Percentiles rank a stretch among this genome's conserved stretches.
Evolutionary conservation across 1,140 invertebrate species (phyloP).

Genomic region (Platyura marginata): DNA sequence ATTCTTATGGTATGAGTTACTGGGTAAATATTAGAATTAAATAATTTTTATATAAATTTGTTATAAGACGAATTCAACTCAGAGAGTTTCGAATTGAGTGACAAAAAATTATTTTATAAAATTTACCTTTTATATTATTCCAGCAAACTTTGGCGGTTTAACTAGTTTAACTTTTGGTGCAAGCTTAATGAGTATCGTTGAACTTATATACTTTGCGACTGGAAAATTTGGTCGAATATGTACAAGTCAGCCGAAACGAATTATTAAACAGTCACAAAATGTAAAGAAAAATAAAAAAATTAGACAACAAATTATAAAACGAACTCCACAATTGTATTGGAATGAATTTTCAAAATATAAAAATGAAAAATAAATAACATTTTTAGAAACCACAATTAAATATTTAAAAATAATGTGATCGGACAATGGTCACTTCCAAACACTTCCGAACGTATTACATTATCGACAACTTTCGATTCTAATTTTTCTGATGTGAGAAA

Average conservation of each 20-base stretch:
- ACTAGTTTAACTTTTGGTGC: neutral
- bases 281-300: too few relatives aligned
- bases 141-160: neutral
- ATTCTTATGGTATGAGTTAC: neutral
- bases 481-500: constrained; percentile 74
- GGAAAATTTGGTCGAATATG: neutral
- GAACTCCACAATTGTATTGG: too few relatives aligned
- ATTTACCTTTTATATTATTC: too few relatives aligned
- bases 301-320: too few relatives aligned
- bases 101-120: neutral
- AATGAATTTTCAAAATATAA: too few relatives aligned
- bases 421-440: constrained; percentile 83
- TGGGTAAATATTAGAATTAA: neutral
- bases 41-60: neutral
- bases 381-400: too few relatives aligned
- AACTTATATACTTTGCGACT: neutral
- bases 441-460: constrained; percentile 49
- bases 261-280: too few relatives aligned
- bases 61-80: neutral
- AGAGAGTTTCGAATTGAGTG: neutral
- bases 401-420: constrained; percentile 45
- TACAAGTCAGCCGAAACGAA: too few relatives aligned
- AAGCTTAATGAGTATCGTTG: neutral
- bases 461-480: constrained; percentile 59
- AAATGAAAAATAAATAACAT: too few relatives aligned